A percentile compares a stretch with the other conserved stretches of the same genome.
phyloP scores from a whole-genome alignment of 2,113 vertebrate genomes.

The Tringa solitaria region DNA sequence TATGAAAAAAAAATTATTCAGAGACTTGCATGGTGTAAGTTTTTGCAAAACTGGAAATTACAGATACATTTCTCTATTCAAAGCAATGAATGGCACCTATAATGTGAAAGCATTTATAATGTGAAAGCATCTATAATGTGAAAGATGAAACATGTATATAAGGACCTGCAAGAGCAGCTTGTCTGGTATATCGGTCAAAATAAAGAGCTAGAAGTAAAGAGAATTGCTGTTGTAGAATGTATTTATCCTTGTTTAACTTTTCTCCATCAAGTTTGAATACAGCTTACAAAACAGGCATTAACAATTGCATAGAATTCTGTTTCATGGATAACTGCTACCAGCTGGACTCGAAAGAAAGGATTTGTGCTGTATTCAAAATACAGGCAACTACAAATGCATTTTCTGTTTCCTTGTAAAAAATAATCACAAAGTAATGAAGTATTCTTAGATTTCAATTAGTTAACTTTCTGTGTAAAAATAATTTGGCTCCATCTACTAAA shows the following conservation, averaged over 20 bases:
- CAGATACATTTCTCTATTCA: neutral
- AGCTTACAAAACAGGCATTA: neutral
- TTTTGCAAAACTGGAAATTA: neutral
- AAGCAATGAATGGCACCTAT: neutral
- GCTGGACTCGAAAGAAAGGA: neutral
- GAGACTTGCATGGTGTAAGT: neutral
- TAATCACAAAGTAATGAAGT: neutral
- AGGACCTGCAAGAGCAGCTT: neutral
- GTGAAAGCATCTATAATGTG: neutral
- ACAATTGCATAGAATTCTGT: neutral
- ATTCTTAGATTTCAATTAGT: neutral
- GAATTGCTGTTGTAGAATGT: neutral
- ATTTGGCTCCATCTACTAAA: neutral
- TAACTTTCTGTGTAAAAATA: neutral
- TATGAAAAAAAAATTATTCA: neutral
- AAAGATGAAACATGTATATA: neutral
- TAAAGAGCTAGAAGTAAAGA: neutral
- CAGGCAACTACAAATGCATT: neutral
- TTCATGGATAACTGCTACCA: neutral
- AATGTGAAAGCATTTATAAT: neutral
- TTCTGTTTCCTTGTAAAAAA: neutral
- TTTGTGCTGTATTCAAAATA: neutral
- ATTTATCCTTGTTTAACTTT: neutral
- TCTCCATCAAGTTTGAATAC: neutral
- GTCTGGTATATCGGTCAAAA: neutral